Base-by-base conservation (phyloP, 2,888 invertebrate genomes). In the Dichetophora obliterata region DNA sequence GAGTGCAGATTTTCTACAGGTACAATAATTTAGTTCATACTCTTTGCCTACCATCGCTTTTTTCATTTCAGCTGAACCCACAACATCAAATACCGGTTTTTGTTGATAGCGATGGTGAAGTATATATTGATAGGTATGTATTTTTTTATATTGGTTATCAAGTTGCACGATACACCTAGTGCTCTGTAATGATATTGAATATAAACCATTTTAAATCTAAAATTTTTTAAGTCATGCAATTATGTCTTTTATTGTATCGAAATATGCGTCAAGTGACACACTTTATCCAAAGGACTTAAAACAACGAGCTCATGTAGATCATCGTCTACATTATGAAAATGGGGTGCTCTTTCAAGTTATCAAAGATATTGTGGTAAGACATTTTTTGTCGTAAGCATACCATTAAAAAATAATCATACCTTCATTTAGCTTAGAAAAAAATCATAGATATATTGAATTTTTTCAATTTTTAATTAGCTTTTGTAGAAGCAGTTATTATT, bases 21-120 rank as follows among this genome's bases (percentile, higher is more conserved):
- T 87, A 80, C n/a, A 77, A 75, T 9, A 22, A n/a, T 5, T 9
- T 3, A 54, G 22, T 19, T 9, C 2, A 31, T 9, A n/a, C 11
- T 63, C 14, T n/a, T 52, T 11, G 11, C 16, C 19, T 66, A 14
- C n/a, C 16, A 69, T 2, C 34, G 9, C 19, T 48, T 34, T 9
- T 2, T 5, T 34, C 63, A 74, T 76, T 73, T 6, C 83, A 92
- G 92, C 82, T 91, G 2, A 92, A 92, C 85, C 92, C 92, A 0
- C 90, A 91, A 81, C 91, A 91, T 82, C 91, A 91, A 34, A 86
- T 93, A 59, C 93, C 93, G 8, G 91, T 91, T 16, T 86, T 93
- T 52, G 82, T 87, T 11, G 90, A 91, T 82, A 90, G 91, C 63
- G 92, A 91, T 63, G 83, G 82, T 16, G 91, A 89, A 78, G 90